These are phyloP conservation scores for Triplophysa siluroides DNA, from an alignment of 2,113 vertebrate genomes.

Conservation along the genomic window DNA sequence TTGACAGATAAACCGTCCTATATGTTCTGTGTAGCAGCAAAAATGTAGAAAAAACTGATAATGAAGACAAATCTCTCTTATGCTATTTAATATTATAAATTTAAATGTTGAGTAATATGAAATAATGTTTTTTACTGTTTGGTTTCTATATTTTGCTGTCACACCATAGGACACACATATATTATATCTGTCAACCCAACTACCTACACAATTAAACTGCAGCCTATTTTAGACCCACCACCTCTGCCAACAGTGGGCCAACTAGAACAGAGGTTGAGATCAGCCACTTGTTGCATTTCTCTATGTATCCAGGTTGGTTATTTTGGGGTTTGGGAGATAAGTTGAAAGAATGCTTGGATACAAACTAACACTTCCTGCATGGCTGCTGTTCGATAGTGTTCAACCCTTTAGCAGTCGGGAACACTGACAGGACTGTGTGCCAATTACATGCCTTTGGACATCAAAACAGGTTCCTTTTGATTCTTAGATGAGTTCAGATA, in stretches of 20 bases:
- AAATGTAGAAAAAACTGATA: too few species aligned
- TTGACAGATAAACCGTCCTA: too few species aligned
- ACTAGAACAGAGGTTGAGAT: neutral
- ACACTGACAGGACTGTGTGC: neutral
- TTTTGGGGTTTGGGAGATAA: conserved; percentile 17
- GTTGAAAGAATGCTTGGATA: conserved; percentile 31
- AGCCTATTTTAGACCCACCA: neutral
- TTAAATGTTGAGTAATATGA: too few species aligned
- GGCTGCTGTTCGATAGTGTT: conserved; percentile 14
- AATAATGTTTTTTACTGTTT: too few species aligned
- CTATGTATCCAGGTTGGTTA: conserved; percentile 9
- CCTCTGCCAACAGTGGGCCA: neutral
- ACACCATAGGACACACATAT: too few species aligned
- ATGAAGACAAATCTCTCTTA: too few species aligned
- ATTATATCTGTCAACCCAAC: neutral
- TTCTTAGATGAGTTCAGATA: neutral
- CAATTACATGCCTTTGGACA: conserved; percentile 7
- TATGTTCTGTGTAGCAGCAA: too few species aligned
- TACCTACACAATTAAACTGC: neutral
- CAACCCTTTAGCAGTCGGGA: neutral
- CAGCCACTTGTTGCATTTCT: conserved; percentile 1
- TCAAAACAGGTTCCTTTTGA: conserved; percentile 19
- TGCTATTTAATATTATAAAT: too few species aligned
- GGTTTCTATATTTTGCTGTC: too few species aligned
- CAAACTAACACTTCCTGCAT: conserved; percentile 33